Evolutionary conservation across 2,888 invertebrate genomes (phyloP).

Genomic region (Trachelus tabidus): DNA sequence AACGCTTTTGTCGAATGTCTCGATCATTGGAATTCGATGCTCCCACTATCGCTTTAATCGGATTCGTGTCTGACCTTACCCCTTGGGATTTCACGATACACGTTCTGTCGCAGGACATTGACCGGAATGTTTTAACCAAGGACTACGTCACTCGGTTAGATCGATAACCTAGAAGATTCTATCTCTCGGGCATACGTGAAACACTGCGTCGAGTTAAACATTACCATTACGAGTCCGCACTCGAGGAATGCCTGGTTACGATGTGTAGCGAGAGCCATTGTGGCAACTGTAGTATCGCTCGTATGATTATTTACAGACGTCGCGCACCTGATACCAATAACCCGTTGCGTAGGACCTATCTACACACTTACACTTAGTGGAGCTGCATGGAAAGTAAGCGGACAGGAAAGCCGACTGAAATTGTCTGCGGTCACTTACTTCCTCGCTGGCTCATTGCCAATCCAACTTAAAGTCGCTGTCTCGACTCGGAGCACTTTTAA

Average conservation of each 20-base stretch:
- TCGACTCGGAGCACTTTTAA: neutral
- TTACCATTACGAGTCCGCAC: neutral
- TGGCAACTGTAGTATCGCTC: neutral
- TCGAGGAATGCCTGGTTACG: neutral
- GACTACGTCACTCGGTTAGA: neutral
- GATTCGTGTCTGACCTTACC: neutral
- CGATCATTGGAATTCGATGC: neutral
- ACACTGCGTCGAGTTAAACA: neutral
- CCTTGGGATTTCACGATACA: neutral
- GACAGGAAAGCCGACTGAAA: neutral
- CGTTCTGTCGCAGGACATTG: neutral
- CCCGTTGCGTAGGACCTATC: neutral
- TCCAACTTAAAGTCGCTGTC: slow-evolving; percentile 1
- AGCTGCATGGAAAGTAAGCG: neutral
- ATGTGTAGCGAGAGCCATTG: neutral
- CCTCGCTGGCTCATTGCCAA: neutral
- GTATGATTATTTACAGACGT: neutral
- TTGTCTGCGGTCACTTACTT: slow-evolving; percentile 3
- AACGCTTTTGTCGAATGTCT: neutral
- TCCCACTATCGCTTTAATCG: neutral
- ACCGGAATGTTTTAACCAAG: neutral
- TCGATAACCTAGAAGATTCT: neutral
- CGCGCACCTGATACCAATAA: slow-evolving; percentile 28
- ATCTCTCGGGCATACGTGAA: neutral
- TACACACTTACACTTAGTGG: neutral